Base-by-base conservation (phyloP, 2,888 invertebrate genomes). In the Conistra vaccinii region DNA sequence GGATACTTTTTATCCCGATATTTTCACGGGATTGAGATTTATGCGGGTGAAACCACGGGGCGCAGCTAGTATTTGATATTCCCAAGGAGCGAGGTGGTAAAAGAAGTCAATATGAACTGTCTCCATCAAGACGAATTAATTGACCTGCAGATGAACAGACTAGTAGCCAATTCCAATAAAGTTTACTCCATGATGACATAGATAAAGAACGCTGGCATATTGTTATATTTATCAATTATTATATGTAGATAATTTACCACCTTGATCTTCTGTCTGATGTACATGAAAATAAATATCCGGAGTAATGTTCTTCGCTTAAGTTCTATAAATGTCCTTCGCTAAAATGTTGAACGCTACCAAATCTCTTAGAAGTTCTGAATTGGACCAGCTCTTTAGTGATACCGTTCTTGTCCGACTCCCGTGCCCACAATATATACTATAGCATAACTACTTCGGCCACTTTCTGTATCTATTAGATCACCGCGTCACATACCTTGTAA, bases 401-500 rank as follows among this genome's bases (percentile, higher is more conserved):
- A 94, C 93, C 92, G 94, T 94, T 94, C 92, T 91, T 92, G 92
- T 91, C 89, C 90, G 89, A 90, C 91, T 91, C 90, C 91, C 89
- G 92, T 93, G 91, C 92, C 91, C 91, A 92, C 92, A 92, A 92
- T 92, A 92, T 92, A 92, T 92, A 90, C 90, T 90, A 91, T 90
- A 91, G 85, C 88, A 89, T 91, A 88, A 87, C 87, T 85, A 83
- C 84, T 72, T 68, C 79, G 76, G 70, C 81, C 86, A 93, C 92
- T 92, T 90, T 90, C 91, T 90, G 90, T 89, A 90, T 92, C 91
- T 90, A 89, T 90, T 90, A 91, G 91, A 92, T 89, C 89, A 89
- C 84, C 74, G 80, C 87, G 79, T 85, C 85, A 87, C 84, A 85
- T 85, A 78, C 81, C 73, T 70, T 51, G 83, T 80, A 89, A 89